Conservation (phyloP, 2,113 vertebrate genomes). For the Proterorhinus semilunaris region DNA sequence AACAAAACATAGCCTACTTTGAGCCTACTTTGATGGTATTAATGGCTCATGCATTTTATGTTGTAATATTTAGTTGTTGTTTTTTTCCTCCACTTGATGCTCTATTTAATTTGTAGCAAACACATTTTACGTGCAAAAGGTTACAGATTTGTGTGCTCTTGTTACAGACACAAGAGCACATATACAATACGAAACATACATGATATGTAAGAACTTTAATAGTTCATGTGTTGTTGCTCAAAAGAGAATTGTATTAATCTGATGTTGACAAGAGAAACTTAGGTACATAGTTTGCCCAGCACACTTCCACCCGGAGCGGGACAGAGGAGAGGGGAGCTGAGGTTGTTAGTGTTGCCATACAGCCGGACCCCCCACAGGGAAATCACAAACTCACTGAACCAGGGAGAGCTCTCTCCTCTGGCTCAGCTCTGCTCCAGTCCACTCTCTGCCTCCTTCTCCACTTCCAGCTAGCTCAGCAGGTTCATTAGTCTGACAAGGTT, state of each 20-base stretch:
- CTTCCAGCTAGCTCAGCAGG: constrained; percentile 60
- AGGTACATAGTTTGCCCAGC: constrained; percentile 14
- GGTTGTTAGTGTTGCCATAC: constrained; percentile 58
- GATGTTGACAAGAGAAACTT: background rate
- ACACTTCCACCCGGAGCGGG: constrained; percentile 24
- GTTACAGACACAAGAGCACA: background rate
- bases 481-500: constrained; percentile 67
- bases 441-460: constrained; percentile 39
- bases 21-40: too few species aligned
- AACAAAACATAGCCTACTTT: too few species aligned
- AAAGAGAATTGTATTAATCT: background rate
- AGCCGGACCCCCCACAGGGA: constrained; percentile 57
- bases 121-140: background rate
- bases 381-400: constrained; percentile 67
- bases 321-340: constrained; percentile 24
- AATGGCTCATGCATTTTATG: too few species aligned
- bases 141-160: background rate
- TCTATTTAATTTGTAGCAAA: too few species aligned
- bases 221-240: background rate
- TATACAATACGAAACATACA: background rate
- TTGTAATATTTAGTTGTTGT: too few species aligned
- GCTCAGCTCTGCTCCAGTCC: constrained; percentile 41
- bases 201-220: background rate
- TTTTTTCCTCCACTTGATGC: background rate
- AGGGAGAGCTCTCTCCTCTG: constrained; percentile 37